Percentiles rank a stretch among this genome's conserved stretches.
phyloP scores from a whole-genome alignment of 2,888 invertebrate species.

The Eupelmus urozonus region DNA sequence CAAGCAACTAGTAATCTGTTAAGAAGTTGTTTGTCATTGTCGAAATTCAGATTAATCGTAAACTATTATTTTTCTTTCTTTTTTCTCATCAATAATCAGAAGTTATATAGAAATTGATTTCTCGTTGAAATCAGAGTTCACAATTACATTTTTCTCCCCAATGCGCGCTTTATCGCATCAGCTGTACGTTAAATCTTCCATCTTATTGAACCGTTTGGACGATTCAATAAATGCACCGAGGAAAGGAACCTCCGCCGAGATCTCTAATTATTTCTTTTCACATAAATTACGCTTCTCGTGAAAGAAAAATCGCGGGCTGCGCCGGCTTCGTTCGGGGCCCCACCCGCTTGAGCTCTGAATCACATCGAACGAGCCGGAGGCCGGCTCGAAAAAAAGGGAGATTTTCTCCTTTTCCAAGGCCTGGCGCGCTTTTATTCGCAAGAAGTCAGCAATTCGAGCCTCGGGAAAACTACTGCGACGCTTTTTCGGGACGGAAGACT shows the following conservation, averaged over 20 bases:
- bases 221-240: too few species aligned
- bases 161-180: too few species aligned
- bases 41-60: too few species aligned
- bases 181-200: too few species aligned
- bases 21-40: too few species aligned
- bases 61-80: too few species aligned
- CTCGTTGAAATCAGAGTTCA: too few species aligned
- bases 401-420: not conserved
- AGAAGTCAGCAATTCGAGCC: conserved; percentile 18
- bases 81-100: too few species aligned
- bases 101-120: too few species aligned
- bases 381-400: not conserved
- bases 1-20: too few species aligned
- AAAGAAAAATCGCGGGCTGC: conserved; percentile 1
- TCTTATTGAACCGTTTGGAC: too few species aligned
- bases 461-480: conserved; percentile 16
- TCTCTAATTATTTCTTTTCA: conserved; percentile 25
- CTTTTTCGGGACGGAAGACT: not conserved
- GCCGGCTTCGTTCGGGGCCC: not conserved
- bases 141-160: too few species aligned
- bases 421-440: conserved; percentile 41
- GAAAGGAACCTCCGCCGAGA: not conserved
- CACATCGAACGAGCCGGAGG: not conserved
- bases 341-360: not conserved
- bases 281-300: conserved; percentile 11